Evolutionary conservation across 2,113 vertebrate genomes (phyloP).

Genomic region (Mesembrinibis cayennensis): DNA sequence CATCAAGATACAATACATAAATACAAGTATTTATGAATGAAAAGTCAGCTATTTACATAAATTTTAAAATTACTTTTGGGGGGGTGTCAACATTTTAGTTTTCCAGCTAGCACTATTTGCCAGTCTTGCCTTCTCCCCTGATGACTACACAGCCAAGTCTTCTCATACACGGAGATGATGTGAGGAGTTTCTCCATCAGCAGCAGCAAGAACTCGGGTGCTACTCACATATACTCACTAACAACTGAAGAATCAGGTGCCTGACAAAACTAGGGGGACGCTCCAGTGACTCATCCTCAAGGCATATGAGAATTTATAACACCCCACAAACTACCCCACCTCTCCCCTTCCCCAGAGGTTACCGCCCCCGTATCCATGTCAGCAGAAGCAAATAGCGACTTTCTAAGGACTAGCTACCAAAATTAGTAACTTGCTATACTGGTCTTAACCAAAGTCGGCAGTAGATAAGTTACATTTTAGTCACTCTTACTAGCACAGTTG

Average conservation of each 20-base stretch:
- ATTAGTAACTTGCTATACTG: not conserved
- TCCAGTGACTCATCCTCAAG: not conserved
- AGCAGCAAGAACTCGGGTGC: not conserved
- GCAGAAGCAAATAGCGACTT: not conserved
- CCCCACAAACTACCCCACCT: not conserved
- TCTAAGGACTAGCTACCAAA: not conserved
- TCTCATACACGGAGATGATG: not conserved
- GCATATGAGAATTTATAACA: not conserved
- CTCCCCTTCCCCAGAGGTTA: not conserved
- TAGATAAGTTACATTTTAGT: not conserved
- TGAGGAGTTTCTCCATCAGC: not conserved
- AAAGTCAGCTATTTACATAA: not conserved
- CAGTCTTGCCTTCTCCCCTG: not conserved
- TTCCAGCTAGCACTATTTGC: not conserved
- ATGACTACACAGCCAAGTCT: not conserved
- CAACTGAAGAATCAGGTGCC: not conserved
- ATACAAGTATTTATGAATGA: not conserved
- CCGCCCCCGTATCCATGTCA: not conserved
- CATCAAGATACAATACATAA: not conserved
- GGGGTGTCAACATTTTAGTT: not conserved
- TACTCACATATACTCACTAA: not conserved
- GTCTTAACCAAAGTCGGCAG: not conserved
- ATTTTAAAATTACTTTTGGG: not conserved
- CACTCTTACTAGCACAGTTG: not conserved
- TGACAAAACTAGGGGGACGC: not conserved